Percentiles rank a stretch among this genome's conserved stretches.
Evolutionary conservation across 2,797 vertebrate genomes (phyloP).

Genomic region (Pantherophis vulpinus): DNA sequence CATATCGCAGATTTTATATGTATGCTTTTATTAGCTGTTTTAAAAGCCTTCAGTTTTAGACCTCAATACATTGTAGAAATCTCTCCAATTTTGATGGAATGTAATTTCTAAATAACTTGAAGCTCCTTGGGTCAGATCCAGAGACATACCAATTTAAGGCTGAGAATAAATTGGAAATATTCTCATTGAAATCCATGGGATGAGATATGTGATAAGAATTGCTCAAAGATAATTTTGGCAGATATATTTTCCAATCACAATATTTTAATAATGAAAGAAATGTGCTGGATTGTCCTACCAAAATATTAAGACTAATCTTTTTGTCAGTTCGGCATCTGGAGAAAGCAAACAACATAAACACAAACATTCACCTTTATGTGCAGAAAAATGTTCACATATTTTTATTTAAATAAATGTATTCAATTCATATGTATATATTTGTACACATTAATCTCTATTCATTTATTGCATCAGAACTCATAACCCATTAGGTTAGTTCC

Average conservation of each 20-base stretch:
- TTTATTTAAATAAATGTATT: neutral
- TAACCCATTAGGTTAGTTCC: neutral
- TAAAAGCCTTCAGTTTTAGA: neutral
- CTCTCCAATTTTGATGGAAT: neutral
- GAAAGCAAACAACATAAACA: neutral
- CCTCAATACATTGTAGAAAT: constrained; percentile 2
- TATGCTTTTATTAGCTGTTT: constrained; percentile 17
- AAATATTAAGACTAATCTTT: neutral
- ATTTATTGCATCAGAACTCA: neutral
- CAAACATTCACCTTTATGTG: neutral
- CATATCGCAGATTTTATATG: constrained; percentile 36
- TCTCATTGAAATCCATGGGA: neutral
- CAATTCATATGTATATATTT: neutral
- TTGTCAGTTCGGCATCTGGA: neutral
- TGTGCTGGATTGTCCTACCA: neutral
- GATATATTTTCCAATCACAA: neutral
- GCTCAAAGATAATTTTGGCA: neutral
- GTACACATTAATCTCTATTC: neutral
- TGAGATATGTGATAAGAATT: neutral
- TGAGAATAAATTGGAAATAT: neutral
- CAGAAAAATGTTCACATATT: neutral
- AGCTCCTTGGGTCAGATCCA: neutral
- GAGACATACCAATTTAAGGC: neutral
- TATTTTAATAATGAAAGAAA: neutral
- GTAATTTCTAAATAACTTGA: constrained; percentile 9